These are phyloP conservation scores for Nomada hirtipes DNA, from an alignment of 2,888 invertebrate genomes.

Conservation along the genomic window DNA sequence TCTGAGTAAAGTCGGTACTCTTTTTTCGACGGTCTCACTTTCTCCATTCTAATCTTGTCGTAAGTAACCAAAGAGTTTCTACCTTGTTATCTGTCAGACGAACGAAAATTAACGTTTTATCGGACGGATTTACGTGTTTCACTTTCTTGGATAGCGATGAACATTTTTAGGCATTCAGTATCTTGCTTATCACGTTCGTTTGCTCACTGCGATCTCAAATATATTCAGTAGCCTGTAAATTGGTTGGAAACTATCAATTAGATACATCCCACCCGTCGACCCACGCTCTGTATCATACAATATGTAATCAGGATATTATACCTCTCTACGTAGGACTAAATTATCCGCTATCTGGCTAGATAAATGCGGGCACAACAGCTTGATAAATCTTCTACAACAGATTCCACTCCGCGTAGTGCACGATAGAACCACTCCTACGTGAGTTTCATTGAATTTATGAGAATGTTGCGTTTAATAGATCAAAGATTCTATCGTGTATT, in stretches of 20 bases:
- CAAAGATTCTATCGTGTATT: constrained; percentile 42
- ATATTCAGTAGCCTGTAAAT: constrained; percentile 62
- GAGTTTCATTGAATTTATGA: constrained; percentile 45
- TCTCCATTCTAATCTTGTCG: not conserved
- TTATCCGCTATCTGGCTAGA: constrained; percentile 58
- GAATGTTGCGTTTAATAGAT: constrained; percentile 45
- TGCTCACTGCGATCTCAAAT: constrained; percentile 22
- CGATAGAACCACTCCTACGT: constrained; percentile 53
- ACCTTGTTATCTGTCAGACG: not conserved
- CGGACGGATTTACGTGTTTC: constrained; percentile 19
- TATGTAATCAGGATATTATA: constrained; percentile 64
- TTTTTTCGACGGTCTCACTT: not conserved
- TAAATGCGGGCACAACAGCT: constrained; percentile 56
- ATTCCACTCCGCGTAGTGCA: constrained; percentile 41
- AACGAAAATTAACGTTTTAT: constrained; percentile 12
- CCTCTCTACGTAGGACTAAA: constrained; percentile 64
- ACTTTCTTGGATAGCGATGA: constrained; percentile 12
- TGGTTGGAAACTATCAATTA: constrained; percentile 66
- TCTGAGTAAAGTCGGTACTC: not conserved
- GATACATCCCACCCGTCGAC: constrained; percentile 54
- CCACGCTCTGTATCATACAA: constrained; percentile 57
- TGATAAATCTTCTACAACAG: constrained; percentile 60
- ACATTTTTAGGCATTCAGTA: constrained; percentile 18
- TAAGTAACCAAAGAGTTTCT: not conserved
- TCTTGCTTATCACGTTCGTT: constrained; percentile 38